phyloP scores from a whole-genome alignment of 1,140 invertebrate genomes.

The Maniola jurtina region DNA sequence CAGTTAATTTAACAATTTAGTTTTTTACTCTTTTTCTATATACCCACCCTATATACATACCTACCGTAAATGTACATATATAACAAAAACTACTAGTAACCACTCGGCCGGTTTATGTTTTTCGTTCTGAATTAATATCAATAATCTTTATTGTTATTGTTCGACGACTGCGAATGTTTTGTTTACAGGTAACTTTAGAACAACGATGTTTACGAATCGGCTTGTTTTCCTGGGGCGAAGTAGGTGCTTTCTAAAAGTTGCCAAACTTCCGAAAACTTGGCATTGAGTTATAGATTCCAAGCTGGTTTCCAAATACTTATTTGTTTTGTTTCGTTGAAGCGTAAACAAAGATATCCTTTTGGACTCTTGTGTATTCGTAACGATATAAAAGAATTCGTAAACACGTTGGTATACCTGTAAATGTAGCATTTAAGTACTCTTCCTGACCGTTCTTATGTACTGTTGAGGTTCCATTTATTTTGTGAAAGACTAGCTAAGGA shows the following conservation, averaged over 20 bases:
- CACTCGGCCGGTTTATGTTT: no score
- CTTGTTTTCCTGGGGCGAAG: conserved; percentile 55
- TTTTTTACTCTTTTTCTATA: no score
- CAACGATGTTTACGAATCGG: conserved; percentile 56
- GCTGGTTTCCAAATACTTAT: conserved; percentile 73
- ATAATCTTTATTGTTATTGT: conserved; percentile 43
- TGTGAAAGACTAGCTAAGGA: no score
- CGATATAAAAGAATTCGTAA: conserved; percentile 21
- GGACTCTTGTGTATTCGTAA: conserved; percentile 39
- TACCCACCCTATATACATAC: no score
- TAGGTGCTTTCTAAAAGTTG: conserved; percentile 67
- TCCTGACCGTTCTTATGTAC: no score
- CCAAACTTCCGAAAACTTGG: conserved; percentile 66
- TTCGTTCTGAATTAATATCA: no score
- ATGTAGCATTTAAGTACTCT: conserved; percentile 5
- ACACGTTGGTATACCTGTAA: conserved; percentile 31
- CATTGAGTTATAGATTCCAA: conserved; percentile 77
- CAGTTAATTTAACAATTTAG: no score
- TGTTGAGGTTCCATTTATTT: no score
- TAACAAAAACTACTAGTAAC: no score
- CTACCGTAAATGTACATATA: no score
- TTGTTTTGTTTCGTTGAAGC: conserved; percentile 71
- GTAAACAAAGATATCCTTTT: conserved; percentile 71
- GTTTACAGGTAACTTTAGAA: conserved; percentile 70
- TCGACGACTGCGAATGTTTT: conserved; percentile 50